These are phyloP conservation scores for Coremacera marginata DNA, from an alignment of 2,888 invertebrate species.

Conservation along the genomic window DNA sequence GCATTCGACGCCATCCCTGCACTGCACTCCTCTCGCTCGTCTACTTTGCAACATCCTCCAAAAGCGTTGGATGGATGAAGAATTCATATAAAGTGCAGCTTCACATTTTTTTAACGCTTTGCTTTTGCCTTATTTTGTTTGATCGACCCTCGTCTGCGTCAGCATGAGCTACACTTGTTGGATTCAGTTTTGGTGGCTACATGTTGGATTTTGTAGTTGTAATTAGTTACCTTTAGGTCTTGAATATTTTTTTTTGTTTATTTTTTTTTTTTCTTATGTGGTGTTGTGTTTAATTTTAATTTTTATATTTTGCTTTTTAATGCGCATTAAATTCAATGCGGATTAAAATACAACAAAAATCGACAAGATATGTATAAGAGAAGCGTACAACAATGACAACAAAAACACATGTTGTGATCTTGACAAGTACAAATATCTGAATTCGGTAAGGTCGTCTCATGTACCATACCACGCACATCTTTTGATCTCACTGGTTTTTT, in stretches of 20 bases:
- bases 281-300: neutral
- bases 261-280: neutral
- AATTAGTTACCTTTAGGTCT: conserved; percentile 50
- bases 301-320: conserved; percentile 40
- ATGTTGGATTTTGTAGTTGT: conserved; percentile 25
- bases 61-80: neutral
- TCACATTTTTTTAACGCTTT: neutral
- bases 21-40: too few species aligned
- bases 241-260: neutral
- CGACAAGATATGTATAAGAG: conserved; percentile 27
- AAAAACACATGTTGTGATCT: conserved; percentile 63
- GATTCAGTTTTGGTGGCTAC: conserved; percentile 10
- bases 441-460: conserved; percentile 62
- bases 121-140: neutral
- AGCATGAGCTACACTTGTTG: conserved; percentile 19
- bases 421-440: conserved; percentile 69
- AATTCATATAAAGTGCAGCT: neutral
- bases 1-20: neutral
- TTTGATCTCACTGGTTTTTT: neutral
- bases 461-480: neutral
- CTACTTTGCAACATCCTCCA: too few species aligned
- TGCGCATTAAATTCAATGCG: conserved; percentile 54
- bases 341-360: conserved; percentile 48
- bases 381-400: conserved; percentile 29
- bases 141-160: neutral